These are phyloP conservation scores for Heteromyza rotundicornis DNA, from an alignment of 2,888 invertebrate species.

Conservation along the genomic window DNA sequence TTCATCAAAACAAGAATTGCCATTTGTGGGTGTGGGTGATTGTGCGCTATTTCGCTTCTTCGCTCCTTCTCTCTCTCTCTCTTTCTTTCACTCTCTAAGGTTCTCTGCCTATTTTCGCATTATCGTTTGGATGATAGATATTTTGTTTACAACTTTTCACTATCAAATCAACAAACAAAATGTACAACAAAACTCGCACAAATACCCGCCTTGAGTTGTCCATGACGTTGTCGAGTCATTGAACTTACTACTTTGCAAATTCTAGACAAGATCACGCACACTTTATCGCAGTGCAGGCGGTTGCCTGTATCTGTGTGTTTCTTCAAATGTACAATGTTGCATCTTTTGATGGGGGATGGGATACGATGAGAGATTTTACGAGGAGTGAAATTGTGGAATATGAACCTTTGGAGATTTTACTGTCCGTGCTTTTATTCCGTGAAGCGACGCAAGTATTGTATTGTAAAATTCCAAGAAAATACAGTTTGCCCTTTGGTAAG, in stretches of 20 bases:
- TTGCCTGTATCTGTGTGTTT: background rate
- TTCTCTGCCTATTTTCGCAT: no score
- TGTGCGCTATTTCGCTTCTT: no score
- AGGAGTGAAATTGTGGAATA: background rate
- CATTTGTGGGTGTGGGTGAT: no score
- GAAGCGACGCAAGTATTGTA: background rate
- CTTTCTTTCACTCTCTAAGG: no score
- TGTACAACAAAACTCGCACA: constrained; percentile 21
- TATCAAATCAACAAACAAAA: constrained; percentile 35
- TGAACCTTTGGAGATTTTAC: no score
- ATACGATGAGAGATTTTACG: background rate
- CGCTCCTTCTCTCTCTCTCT: no score
- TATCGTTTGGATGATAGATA: no score
- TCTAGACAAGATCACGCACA: constrained; percentile 19
- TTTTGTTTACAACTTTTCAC: constrained; percentile 45
- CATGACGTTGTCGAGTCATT: constrained; percentile 57
- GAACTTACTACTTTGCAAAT: constrained; percentile 45
- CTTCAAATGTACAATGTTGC: background rate
- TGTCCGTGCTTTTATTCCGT: no score
- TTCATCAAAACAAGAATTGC: no score
- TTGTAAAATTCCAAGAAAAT: background rate
- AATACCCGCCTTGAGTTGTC: constrained; percentile 38
- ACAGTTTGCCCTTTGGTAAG: constrained; percentile 9
- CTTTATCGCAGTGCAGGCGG: background rate
- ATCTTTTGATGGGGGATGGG: background rate